Conservation (phyloP, 2,888 invertebrate genomes). For the Tenthredo notha region DNA sequence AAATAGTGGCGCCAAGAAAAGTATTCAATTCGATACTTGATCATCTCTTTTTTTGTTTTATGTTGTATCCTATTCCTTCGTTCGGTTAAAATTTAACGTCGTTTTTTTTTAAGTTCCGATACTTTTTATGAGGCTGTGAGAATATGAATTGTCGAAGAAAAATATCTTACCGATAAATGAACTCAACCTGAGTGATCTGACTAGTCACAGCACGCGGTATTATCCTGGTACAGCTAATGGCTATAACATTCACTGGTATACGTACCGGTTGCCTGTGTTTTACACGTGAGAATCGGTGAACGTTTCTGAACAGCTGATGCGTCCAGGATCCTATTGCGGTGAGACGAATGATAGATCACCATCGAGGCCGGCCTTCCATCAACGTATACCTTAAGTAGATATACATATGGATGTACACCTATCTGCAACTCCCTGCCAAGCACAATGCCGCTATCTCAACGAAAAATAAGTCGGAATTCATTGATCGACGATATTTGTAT, state of each 20-base stretch:
- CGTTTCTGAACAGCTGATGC: slow-evolving; percentile 46
- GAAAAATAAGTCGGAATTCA: slow-evolving; percentile 30
- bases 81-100: not conserved
- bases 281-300: slow-evolving; percentile 14
- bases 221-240: slow-evolving; percentile 11
- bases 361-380: slow-evolving; percentile 48
- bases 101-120: not conserved
- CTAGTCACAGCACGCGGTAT: slow-evolving; percentile 29
- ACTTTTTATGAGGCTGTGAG: not conserved
- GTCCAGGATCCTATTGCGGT: slow-evolving; percentile 18
- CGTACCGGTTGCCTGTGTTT: not conserved
- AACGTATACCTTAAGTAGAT: slow-evolving; percentile 47
- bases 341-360: slow-evolving; percentile 51
- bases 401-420: slow-evolving; percentile 32
- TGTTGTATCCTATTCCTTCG: not conserved
- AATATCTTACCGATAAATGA: slow-evolving; percentile 6
- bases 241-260: slow-evolving; percentile 54
- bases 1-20: not conserved
- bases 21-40: not conserved
- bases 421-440: slow-evolving; percentile 5
- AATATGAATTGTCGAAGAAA: not conserved
- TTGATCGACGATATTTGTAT: slow-evolving; percentile 32
- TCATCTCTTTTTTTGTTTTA: not conserved
- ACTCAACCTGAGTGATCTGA: slow-evolving; percentile 1
- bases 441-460: slow-evolving; percentile 26